Evolutionary conservation across 2,113 vertebrate genomes (phyloP).

Genomic region (Catharus fuscescens): DNA sequence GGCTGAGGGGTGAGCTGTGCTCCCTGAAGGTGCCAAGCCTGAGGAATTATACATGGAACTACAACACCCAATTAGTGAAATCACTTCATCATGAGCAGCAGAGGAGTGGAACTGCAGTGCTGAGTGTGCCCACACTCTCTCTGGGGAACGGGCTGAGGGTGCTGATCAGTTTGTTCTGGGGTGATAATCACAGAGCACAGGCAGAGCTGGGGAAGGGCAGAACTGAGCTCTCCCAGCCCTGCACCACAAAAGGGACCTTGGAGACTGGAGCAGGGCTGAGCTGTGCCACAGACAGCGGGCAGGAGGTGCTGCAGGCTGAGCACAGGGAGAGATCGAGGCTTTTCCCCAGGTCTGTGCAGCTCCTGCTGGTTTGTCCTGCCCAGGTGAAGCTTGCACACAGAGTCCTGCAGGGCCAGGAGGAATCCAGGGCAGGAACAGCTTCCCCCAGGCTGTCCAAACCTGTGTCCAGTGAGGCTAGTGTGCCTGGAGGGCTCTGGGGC

Average conservation of each 20-base stretch:
- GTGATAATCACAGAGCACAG: neutral
- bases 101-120: slow-evolving; percentile 29
- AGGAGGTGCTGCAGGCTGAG: neutral
- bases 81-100: slow-evolving; percentile 18
- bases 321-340: fast-evolving
- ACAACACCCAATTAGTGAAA: slow-evolving; percentile 47
- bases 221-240: neutral
- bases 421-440: neutral
- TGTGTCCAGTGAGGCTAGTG: fast-evolving
- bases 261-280: neutral
- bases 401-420: neutral
- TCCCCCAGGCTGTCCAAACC: neutral
- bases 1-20: slow-evolving; percentile 16
- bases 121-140: slow-evolving; percentile 20
- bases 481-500: neutral
- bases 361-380: neutral
- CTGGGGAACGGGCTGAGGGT: neutral
- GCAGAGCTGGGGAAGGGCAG: neutral
- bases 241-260: neutral
- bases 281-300: neutral
- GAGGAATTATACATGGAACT: neutral
- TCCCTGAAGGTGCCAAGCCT: neutral
- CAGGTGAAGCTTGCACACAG: neutral
- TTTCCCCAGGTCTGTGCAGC: neutral
- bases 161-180: neutral